A percentile compares a stretch with the other conserved stretches of the same genome.
Conservation (phyloP, 2,113 vertebrate genomes). For the Larimichthys crocea region DNA sequence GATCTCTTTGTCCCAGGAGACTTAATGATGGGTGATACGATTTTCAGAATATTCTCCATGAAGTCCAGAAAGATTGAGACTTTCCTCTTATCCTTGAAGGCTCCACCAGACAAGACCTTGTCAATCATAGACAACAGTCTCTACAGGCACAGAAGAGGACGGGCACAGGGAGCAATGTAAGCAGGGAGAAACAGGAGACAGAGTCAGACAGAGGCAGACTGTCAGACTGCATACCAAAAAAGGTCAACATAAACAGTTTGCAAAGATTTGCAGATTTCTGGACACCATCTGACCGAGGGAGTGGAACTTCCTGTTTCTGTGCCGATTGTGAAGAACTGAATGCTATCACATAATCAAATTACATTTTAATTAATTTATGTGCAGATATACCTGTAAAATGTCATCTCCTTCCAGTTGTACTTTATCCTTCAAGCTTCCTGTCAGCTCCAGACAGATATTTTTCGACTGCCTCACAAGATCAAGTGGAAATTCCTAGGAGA, state of each 20-base stretch:
- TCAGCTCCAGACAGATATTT: constrained; percentile 44
- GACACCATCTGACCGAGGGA: constrained; percentile 19
- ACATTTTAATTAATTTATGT: neutral
- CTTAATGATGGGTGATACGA: constrained; percentile 58
- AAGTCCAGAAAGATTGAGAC: constrained; percentile 70
- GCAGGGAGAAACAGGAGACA: constrained; percentile 26
- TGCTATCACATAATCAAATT: neutral
- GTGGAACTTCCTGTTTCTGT: constrained; percentile 18
- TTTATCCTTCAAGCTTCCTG: neutral
- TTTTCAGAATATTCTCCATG: constrained; percentile 65
- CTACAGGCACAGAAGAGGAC: constrained; percentile 57
- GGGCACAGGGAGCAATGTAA: constrained; percentile 21
- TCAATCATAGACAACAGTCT: constrained; percentile 68
- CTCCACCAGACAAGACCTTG: constrained; percentile 36
- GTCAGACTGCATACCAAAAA: constrained; percentile 41
- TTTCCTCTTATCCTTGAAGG: constrained; percentile 48
- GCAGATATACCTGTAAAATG: constrained; percentile 65
- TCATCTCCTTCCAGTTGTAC: constrained; percentile 2
- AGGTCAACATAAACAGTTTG: constrained; percentile 46
- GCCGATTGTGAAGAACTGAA: neutral
- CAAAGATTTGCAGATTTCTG: constrained; percentile 24
- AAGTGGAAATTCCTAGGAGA: constrained; percentile 27
- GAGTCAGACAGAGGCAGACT: constrained; percentile 45
- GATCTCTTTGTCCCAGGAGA: neutral
- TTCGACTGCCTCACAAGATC: constrained; percentile 24